Evolutionary conservation across 2,888 invertebrate genomes (phyloP), one percentile per base, ranked within the genome.

Genomic region (Hirtodrosophila histrioides): DNA sequence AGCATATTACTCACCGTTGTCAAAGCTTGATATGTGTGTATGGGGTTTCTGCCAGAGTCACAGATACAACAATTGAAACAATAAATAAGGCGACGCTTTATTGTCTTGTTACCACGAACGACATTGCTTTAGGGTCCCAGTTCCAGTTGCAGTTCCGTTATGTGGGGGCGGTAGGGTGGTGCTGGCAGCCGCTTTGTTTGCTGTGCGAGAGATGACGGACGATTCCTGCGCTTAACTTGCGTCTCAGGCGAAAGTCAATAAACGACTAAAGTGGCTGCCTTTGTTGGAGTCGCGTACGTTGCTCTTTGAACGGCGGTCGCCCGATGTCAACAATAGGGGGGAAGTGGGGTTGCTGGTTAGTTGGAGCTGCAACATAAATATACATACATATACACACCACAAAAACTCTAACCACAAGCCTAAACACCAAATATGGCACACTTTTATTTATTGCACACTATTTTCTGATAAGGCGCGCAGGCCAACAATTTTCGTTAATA

Each of bases 201-300:
- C 9, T 17, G 17, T 17, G 17, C 17, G 17, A 17, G 17, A 31
- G 35, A 23, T 12, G 43, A 53, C 41, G 48, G 43, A 53, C 41
- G 48, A 55, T 65, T 67, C 57, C 76, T 85, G 83, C 44, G 49
- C 43, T 49, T 35, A 11, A 48, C 27, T 12, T 23, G 45, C 56
- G 66, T 67, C 74, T 86, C 69, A 57, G 66, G 84, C 69, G 86
- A 80, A 80, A 86, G 86, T 83, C 83, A 64, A 35, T 64, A 64
- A 79, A 63, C 79, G 65, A 78, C 53, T 69, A 54, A 68, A 72
- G 74, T 60, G 80, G 41, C 40, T 44, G 66, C 66, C 77, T 75
- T 86, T 86, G 72, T 76, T 69, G 36, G 9, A 44, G 51, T 50
- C 48, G 64, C 68, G 81, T 49, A 53, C 80, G 87, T 81, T 81